phyloP scores from a whole-genome alignment of 2,113 vertebrate genomes.

The Macroglossus sobrinus region DNA sequence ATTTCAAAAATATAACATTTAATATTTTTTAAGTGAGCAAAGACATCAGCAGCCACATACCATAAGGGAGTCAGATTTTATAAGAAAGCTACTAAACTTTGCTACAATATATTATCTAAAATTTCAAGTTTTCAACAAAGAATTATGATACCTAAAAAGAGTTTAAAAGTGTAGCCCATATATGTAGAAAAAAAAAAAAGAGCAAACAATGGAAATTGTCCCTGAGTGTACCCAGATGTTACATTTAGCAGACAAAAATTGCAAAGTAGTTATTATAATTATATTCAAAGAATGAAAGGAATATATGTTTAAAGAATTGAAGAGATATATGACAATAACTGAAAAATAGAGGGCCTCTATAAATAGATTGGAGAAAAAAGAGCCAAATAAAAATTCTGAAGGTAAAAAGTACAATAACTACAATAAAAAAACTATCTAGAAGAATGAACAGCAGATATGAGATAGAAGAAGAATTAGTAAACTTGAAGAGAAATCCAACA shows the following conservation, averaged over 20 bases:
- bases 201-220: not conserved
- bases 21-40: not conserved
- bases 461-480: not conserved
- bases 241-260: not conserved
- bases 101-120: not conserved
- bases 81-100: not conserved
- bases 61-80: not conserved
- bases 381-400: not conserved
- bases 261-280: not conserved
- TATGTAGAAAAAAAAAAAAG: not conserved
- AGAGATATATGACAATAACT: not conserved
- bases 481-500: not conserved
- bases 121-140: slow-evolving; percentile 4
- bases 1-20: not conserved
- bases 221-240: not conserved
- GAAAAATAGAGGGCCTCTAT: not conserved
- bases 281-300: not conserved
- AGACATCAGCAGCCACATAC: not conserved
- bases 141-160: not conserved
- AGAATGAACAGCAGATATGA: not conserved
- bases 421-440: not conserved
- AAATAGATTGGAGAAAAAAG: not conserved
- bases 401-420: not conserved
- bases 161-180: not conserved
- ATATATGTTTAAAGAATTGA: not conserved